Evolutionary conservation across 2,113 vertebrate species (phyloP), one percentile per base, ranked within the genome.

Genomic region (Chlamydotis undulata): DNA sequence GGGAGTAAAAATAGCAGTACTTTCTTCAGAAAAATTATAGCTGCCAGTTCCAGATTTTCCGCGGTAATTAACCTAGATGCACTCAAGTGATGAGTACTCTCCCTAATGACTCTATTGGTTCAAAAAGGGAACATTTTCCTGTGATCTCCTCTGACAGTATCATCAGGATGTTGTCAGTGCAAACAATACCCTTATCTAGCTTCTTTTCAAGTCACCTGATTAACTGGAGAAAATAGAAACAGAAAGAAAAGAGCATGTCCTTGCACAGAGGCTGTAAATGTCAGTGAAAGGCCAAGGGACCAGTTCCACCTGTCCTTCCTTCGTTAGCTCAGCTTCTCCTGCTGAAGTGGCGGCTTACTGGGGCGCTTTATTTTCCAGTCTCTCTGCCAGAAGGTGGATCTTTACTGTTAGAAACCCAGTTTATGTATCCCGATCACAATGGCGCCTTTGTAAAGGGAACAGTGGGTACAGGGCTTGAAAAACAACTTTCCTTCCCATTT

Each of bases 111-210:
- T 98, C 96, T 96, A 95, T 96, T 91, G 91, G 91, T 97, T 98
- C 97, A 97, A 97, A 98, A 98, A 97, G 84, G 87, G 92, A 96
- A 97, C 91, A 88, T 96, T 97, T 97, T 96, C 97, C 96, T 98
- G 98, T 98, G 97, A 98, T 98, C 98, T 98, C 97, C 98, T 97
- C 97, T 92, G 96, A 98, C 97, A 98, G 97, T 98, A 98, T 98
- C 99, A 98, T 98, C 98, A 96, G 98, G 98, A 98, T 98, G 98
- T 98, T 98, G 98, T 99, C 98, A 98, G 87, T 94, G 95, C 98
- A 98, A 98, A 99, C 98, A 99, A 99, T 98, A 96, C 98, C 94
- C 98, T 99, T 99, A 99, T 99, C 98, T 98, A 97, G 87, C 97
- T 97, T 97, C 98, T 98, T 98, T 99, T 99, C 98, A 98, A 98